Evolutionary conservation across 2,113 vertebrate species (phyloP).

Genomic region (Clarias batrachus): DNA sequence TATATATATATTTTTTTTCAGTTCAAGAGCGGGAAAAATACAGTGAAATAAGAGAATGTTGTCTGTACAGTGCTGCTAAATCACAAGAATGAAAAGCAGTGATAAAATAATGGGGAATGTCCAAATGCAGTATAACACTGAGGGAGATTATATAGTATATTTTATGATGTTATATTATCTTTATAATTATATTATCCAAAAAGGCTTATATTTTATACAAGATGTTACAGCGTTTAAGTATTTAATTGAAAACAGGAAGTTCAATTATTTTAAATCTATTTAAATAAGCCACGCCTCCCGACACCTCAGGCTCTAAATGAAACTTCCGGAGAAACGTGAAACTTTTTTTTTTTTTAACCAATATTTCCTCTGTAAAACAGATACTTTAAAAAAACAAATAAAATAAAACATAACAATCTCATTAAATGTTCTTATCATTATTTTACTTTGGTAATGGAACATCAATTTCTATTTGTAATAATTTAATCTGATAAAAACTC

Average conservation of each 20-base stretch:
- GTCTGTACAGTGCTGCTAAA: background rate
- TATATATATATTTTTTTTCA: too few relatives aligned
- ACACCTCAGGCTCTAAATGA: background rate
- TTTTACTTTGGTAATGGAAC: background rate
- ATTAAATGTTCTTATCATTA: background rate
- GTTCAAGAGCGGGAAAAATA: background rate
- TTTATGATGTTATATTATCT: background rate
- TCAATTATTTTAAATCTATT: background rate
- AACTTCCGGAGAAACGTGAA: background rate
- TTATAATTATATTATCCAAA: too few relatives aligned
- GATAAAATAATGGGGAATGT: background rate
- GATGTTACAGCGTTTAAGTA: background rate
- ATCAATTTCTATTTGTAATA: background rate
- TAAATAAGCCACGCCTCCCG: background rate
- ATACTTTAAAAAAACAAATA: background rate
- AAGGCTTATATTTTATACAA: background rate
- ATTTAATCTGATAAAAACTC: background rate
- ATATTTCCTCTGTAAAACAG: background rate
- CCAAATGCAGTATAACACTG: background rate
- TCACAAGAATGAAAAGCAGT: background rate
- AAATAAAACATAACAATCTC: too few relatives aligned
- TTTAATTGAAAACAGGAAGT: constrained; percentile 5
- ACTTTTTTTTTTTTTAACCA: background rate
- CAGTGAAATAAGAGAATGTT: background rate
- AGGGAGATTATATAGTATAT: background rate